These are phyloP conservation scores for Nephrotoma flavescens DNA, from an alignment of 2,888 invertebrate species.

Conservation along the genomic window DNA sequence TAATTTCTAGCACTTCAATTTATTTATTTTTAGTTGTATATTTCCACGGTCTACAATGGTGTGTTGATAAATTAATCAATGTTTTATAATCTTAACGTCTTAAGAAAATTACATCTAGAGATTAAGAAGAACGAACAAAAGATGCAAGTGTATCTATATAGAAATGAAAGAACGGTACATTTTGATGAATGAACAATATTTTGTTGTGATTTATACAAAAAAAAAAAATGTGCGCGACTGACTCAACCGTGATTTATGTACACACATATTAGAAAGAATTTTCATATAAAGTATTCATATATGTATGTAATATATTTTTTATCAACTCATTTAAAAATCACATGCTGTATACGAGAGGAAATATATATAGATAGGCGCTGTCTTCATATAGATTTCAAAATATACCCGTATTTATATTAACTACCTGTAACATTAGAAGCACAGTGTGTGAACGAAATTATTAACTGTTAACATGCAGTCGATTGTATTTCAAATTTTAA, in stretches of 20 bases:
- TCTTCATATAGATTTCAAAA: not conserved
- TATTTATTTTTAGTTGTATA: not conserved
- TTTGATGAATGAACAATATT: not conserved
- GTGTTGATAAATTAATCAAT: not conserved
- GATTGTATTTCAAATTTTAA: not conserved
- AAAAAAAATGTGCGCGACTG: not conserved
- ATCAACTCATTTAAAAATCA: not conserved
- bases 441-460: not conserved
- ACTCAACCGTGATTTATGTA: not conserved
- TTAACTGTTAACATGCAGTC: not conserved
- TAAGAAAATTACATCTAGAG: not conserved
- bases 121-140: not conserved
- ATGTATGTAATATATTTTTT: not conserved
- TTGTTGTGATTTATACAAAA: not conserved
- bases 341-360: not conserved
- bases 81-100: not conserved
- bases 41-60: not conserved
- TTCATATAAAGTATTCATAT: not conserved
- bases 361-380: not conserved
- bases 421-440: not conserved
- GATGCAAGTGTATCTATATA: not conserved
- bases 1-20: not conserved
- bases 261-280: not conserved
- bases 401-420: not conserved
- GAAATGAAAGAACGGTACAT: not conserved